phyloP scores from a whole-genome alignment of 1,140 invertebrate species.

The Meloidogyne floridensis region DNA sequence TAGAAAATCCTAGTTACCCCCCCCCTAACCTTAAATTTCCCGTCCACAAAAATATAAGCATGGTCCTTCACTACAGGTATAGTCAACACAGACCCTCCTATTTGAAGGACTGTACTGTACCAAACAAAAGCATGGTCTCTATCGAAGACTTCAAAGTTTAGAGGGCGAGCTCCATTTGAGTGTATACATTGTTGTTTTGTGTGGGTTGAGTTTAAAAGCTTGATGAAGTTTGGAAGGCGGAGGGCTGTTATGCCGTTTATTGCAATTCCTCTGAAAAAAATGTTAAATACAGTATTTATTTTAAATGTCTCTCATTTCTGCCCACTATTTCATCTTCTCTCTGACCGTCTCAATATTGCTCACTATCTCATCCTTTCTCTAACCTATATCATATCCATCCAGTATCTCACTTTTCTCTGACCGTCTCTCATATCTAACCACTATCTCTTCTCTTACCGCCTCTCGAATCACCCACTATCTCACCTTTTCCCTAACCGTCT shows the following conservation, averaged over 20 bases:
- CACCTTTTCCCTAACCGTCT: too few species aligned
- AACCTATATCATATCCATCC: too few species aligned
- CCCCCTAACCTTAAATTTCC: conserved; percentile 25
- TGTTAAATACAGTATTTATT: background rate
- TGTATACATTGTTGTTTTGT: conserved; percentile 32
- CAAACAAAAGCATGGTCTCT: conserved; percentile 31
- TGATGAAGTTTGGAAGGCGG: conserved; percentile 30
- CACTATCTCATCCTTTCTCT: too few species aligned
- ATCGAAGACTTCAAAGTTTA: conserved; percentile 42
- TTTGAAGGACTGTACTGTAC: conserved; percentile 20
- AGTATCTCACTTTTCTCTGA: too few species aligned
- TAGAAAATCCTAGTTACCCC: background rate
- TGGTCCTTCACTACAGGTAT: conserved; percentile 31
- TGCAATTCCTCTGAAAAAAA: conserved; percentile 19
- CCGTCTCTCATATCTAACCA: too few species aligned
- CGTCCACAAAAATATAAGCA: conserved; percentile 41
- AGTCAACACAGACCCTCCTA: conserved; percentile 14
- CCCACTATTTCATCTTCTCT: too few species aligned
- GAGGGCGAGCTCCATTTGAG: conserved; percentile 31
- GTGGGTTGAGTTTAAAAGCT: conserved; percentile 13
- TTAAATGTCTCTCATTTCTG: background rate
- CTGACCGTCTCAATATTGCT: too few species aligned
- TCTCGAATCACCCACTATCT: too few species aligned
- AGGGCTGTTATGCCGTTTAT: conserved; percentile 26
- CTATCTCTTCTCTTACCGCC: too few species aligned